phyloP scores from a whole-genome alignment of 2,888 invertebrate species.

The Drosophila ochracea region DNA sequence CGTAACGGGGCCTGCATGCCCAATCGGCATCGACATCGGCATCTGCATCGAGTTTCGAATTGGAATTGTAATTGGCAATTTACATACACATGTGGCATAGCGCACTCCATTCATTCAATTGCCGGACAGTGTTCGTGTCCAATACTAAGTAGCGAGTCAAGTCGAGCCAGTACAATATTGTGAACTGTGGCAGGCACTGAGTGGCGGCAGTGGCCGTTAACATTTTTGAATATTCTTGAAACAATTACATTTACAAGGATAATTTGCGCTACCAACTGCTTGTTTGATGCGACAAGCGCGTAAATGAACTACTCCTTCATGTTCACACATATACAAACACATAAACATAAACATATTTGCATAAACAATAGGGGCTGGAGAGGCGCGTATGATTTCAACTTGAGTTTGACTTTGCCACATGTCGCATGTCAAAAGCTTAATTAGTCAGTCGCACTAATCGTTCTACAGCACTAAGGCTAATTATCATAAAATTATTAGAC shows the following conservation, averaged over 20 bases:
- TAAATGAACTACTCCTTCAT: conserved; percentile 61
- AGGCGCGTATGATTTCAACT: conserved; percentile 14
- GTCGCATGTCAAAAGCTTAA: conserved; percentile 62
- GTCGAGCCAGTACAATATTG: neutral
- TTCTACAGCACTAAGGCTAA: conserved; percentile 75
- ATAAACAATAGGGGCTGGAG: conserved; percentile 50
- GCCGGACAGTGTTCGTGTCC: conserved; percentile 48
- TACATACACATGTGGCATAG: conserved; percentile 75
- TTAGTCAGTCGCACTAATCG: conserved; percentile 73
- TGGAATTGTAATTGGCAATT: conserved; percentile 75
- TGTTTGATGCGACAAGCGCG: conserved; percentile 10
- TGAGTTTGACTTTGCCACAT: conserved; percentile 33
- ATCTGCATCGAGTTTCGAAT: conserved; percentile 52
- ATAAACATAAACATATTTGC: conserved; percentile 45
- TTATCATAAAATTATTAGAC: conserved; percentile 79
- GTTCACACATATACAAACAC: neutral
- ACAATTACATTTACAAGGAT: conserved; percentile 65
- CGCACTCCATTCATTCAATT: conserved; percentile 77
- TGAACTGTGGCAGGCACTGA: neutral
- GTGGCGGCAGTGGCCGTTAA: neutral
- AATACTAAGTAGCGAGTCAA: conserved; percentile 64
- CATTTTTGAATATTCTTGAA: conserved; percentile 46
- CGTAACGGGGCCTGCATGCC: conserved; percentile 9
- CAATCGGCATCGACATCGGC: conserved; percentile 12
- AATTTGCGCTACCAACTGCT: neutral